A percentile compares a stretch with the other conserved stretches of the same genome.
Conservation (phyloP, 2,113 vertebrate genomes). For the Acanthochromis polyacanthus region DNA sequence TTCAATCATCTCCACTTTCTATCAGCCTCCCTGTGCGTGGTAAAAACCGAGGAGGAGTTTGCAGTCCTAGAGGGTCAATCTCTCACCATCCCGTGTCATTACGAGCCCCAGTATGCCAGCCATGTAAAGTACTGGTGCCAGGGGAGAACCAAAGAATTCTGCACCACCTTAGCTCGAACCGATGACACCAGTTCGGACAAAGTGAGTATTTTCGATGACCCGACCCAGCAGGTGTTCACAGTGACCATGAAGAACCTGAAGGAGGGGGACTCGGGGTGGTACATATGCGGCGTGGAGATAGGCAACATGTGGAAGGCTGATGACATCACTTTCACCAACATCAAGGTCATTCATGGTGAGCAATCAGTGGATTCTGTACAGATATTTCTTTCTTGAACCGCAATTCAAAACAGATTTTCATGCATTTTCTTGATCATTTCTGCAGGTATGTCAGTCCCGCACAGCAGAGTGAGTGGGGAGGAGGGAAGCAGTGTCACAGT, state of each 20-base stretch:
- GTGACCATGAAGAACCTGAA: slow-evolving; percentile 80
- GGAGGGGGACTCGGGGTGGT: slow-evolving; percentile 76
- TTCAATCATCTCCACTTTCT: slow-evolving; percentile 17
- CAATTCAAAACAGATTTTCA: not conserved
- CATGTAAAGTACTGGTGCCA: slow-evolving; percentile 85
- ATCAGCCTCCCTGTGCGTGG: slow-evolving; percentile 61
- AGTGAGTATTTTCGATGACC: slow-evolving; percentile 78
- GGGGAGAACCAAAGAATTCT: slow-evolving; percentile 77
- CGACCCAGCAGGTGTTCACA: slow-evolving; percentile 74
- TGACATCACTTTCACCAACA: slow-evolving; percentile 54
- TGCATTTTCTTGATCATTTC: not conserved
- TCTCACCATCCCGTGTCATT: slow-evolving; percentile 77
- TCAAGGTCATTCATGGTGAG: slow-evolving; percentile 82
- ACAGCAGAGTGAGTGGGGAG: slow-evolving; percentile 68
- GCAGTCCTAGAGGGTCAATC: slow-evolving; percentile 74
- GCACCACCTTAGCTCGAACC: slow-evolving; percentile 75
- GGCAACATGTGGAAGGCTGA: slow-evolving; percentile 72
- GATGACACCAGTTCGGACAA: slow-evolving; percentile 41
- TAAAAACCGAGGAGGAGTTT: slow-evolving; percentile 59
- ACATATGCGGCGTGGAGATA: slow-evolving; percentile 83
- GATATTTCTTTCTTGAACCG: not conserved
- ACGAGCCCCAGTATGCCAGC: slow-evolving; percentile 75
- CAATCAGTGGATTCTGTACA: not conserved
- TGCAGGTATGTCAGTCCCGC: slow-evolving; percentile 74
- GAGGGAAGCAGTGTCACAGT: slow-evolving; percentile 74